Evolutionary conservation across 2,113 vertebrate genomes (phyloP).

Genomic region (Hylia prasina): DNA sequence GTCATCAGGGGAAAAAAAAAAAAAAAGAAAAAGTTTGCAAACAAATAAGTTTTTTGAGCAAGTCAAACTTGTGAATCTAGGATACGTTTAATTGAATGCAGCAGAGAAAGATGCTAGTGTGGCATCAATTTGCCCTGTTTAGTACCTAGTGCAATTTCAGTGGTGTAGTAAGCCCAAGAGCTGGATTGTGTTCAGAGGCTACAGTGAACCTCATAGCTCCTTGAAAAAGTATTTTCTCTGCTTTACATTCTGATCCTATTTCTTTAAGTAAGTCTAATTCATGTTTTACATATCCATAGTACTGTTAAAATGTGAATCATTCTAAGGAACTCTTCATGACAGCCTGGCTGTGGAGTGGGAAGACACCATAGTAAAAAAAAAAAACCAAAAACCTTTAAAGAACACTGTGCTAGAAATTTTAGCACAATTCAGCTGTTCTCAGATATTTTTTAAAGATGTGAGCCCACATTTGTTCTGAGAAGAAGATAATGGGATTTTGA

Average conservation of each 20-base stretch:
- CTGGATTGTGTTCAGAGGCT: neutral
- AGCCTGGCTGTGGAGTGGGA: neutral
- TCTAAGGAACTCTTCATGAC: neutral
- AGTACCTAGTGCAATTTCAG: neutral
- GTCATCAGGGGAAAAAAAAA: neutral
- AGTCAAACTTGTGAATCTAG: neutral
- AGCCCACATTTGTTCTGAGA: neutral
- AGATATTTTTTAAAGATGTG: neutral
- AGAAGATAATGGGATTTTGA: neutral
- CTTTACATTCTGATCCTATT: neutral
- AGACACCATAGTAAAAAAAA: neutral
- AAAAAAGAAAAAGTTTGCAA: neutral
- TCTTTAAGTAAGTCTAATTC: neutral
- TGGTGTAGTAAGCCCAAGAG: neutral
- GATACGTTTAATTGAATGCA: neutral
- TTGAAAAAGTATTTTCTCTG: neutral
- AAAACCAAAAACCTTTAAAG: neutral
- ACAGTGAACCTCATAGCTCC: neutral
- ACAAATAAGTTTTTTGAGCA: neutral
- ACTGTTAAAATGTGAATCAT: neutral
- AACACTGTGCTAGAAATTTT: neutral
- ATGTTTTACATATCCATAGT: neutral
- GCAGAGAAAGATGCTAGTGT: neutral
- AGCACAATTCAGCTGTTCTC: neutral
- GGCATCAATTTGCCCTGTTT: neutral